A percentile compares a stretch with the other conserved stretches of the same genome.
These are phyloP conservation scores for Dicaeum eximium DNA, from an alignment of 2,113 vertebrate genomes.

Conservation along the genomic window DNA sequence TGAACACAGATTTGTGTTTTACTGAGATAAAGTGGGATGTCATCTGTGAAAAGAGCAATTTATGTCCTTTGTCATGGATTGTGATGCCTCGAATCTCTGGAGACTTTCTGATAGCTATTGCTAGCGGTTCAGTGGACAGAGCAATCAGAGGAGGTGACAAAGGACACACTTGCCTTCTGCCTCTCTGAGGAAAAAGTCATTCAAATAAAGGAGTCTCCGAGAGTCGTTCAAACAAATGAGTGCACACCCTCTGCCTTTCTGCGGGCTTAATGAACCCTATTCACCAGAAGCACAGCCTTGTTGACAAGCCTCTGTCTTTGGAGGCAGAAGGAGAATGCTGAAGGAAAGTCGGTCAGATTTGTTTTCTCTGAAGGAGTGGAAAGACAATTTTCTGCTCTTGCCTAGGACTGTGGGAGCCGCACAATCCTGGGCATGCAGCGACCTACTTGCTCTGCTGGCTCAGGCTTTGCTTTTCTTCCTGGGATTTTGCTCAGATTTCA, in stretches of 20 bases:
- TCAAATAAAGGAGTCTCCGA: slow-evolving; percentile 49
- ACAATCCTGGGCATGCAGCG: not conserved
- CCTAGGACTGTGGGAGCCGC: not conserved
- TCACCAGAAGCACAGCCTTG: slow-evolving; percentile 26
- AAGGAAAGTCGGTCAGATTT: not conserved
- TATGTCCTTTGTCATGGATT: slow-evolving; percentile 55
- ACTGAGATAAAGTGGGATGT: slow-evolving; percentile 52
- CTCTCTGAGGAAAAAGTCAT: slow-evolving; percentile 55
- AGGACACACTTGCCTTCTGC: slow-evolving; percentile 60
- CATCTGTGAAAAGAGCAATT: slow-evolving; percentile 66
- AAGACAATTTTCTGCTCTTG: not conserved
- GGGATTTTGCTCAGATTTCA: not conserved
- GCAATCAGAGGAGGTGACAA: slow-evolving; percentile 64
- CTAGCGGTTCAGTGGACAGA: slow-evolving; percentile 49
- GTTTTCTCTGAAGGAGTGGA: not conserved
- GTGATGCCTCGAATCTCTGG: slow-evolving; percentile 37
- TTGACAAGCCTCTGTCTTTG: not conserved
- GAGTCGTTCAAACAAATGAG: slow-evolving; percentile 65
- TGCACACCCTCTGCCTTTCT: slow-evolving; percentile 63
- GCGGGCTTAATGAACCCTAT: slow-evolving; percentile 40
- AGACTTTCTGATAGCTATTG: slow-evolving; percentile 52
- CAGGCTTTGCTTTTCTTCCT: not conserved
- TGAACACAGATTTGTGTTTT: slow-evolving; percentile 54
- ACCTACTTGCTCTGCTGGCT: slow-evolving; percentile 9
- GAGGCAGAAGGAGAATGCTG: not conserved